These are phyloP conservation scores for Drosophila merina DNA, from an alignment of 2,888 invertebrate genomes.

Conservation along the genomic window DNA sequence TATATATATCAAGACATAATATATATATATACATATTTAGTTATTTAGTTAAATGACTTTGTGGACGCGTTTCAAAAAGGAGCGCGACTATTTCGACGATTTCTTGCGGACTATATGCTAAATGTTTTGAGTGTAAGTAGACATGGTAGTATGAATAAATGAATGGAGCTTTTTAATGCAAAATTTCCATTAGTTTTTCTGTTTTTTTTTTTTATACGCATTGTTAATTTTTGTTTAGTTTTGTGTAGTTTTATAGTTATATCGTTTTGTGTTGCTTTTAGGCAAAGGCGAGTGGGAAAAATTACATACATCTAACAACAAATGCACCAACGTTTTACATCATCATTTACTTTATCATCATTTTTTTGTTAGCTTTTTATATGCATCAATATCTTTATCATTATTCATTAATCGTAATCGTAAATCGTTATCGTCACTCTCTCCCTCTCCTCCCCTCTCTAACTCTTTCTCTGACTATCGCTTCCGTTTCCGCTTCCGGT, in stretches of 20 bases:
- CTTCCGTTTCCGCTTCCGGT: not conserved
- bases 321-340: conserved; percentile 70
- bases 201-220: conserved; percentile 27
- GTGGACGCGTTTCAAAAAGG: conserved; percentile 24
- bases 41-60: conserved; percentile 41
- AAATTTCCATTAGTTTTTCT: conserved; percentile 28
- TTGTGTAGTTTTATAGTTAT: conserved; percentile 21
- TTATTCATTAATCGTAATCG: conserved; percentile 33
- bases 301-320: conserved; percentile 77
- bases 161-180: conserved; percentile 28
- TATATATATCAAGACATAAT: conserved; percentile 5
- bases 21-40: conserved; percentile 4
- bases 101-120: conserved; percentile 32
- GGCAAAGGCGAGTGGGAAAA: conserved; percentile 61
- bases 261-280: conserved; percentile 42
- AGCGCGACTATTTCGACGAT: conserved; percentile 21
- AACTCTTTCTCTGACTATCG: conserved; percentile 12
- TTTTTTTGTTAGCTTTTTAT: conserved; percentile 26
- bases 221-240: conserved; percentile 30
- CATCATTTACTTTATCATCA: conserved; percentile 25
- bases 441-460: not conserved
- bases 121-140: conserved; percentile 29
- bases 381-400: conserved; percentile 41
- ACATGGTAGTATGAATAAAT: conserved; percentile 15
- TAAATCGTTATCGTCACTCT: conserved; percentile 34